phyloP scores from a whole-genome alignment of 2,113 vertebrate genomes.

The Gavia stellata region DNA sequence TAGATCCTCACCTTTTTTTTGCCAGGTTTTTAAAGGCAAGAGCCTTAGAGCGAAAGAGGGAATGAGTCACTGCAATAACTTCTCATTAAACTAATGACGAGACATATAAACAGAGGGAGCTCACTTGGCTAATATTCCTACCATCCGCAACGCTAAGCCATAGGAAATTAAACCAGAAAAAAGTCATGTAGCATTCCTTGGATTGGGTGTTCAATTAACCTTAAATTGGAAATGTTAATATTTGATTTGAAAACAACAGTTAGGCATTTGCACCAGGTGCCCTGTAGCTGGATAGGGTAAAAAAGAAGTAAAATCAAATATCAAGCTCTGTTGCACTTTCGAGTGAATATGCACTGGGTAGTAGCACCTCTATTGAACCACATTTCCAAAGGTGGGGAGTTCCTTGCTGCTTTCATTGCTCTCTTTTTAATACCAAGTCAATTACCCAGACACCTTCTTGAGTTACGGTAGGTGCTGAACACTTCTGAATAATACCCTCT shows the following conservation, averaged over 20 bases:
- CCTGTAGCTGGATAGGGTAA: background rate
- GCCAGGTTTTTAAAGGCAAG: background rate
- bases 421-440: background rate
- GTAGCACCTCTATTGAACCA: background rate
- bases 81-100: slow-evolving; percentile 49
- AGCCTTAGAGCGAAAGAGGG: background rate
- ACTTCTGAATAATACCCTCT: background rate
- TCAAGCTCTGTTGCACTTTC: background rate
- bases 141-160: background rate
- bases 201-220: background rate
- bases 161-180: background rate
- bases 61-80: slow-evolving; percentile 22
- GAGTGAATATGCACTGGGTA: background rate
- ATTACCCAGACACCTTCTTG: background rate
- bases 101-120: background rate
- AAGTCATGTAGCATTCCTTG: background rate
- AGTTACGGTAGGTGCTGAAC: background rate
- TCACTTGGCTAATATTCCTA: background rate
- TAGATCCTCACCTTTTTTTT: background rate
- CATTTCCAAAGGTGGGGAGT: background rate
- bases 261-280: background rate
- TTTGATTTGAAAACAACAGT: background rate
- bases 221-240: background rate
- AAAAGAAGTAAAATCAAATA: background rate
- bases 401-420: background rate